These are phyloP conservation scores for Percopsis omiscomaycus DNA, from an alignment of 2,797 vertebrate genomes.

Conservation along the genomic window DNA sequence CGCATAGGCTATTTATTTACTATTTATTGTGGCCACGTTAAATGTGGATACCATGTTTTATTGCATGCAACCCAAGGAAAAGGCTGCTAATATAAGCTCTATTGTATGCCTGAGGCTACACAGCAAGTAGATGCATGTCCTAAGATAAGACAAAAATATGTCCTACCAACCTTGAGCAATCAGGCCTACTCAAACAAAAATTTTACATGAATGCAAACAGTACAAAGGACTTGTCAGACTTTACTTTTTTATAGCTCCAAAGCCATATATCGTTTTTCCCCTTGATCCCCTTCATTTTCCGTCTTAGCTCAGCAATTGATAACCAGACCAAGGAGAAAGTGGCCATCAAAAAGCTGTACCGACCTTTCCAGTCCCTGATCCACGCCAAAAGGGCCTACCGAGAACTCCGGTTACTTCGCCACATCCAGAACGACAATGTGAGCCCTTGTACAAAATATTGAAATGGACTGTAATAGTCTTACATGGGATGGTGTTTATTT, in stretches of 20 bases:
- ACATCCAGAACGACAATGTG: slow-evolving; percentile 84
- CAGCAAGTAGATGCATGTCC: slow-evolving; percentile 69
- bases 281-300: slow-evolving; percentile 8
- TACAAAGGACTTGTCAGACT: neutral
- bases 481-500: neutral
- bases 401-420: slow-evolving; percentile 80
- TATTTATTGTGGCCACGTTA: slow-evolving; percentile 17
- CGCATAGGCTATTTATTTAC: slow-evolving; percentile 6
- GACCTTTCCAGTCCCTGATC: slow-evolving; percentile 82
- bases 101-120: slow-evolving; percentile 56
- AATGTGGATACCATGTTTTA: slow-evolving; percentile 26
- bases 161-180: slow-evolving; percentile 14
- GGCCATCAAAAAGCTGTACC: slow-evolving; percentile 84
- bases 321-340: slow-evolving; percentile 78
- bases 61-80: slow-evolving; percentile 18
- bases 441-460: slow-evolving; percentile 24
- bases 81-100: slow-evolving; percentile 48
- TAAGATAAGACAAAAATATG: slow-evolving; percentile 65
- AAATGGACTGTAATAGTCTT: neutral
- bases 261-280: neutral
- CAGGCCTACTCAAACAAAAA: slow-evolving; percentile 24
- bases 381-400: slow-evolving; percentile 81
- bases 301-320: slow-evolving; percentile 74
- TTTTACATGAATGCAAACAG: neutral
- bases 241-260: too few relatives aligned